Percentiles rank a stretch among this genome's conserved stretches.
Conservation (phyloP, 2,888 invertebrate genomes). For the Campopleginae sp. region DNA sequence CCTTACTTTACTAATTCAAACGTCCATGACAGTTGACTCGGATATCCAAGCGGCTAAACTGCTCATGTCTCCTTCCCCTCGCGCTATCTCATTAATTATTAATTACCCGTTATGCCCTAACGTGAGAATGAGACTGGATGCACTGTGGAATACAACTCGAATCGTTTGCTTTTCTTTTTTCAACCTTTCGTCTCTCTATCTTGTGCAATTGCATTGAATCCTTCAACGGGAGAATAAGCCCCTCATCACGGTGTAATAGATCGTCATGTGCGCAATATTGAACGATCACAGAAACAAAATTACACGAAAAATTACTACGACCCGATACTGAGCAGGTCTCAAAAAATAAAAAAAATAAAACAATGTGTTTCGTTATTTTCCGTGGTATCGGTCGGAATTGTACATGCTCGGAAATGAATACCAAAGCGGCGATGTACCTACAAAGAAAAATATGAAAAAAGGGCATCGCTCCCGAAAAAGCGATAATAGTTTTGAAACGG, state of each 20-base stretch:
- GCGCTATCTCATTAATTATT: constrained; percentile 76
- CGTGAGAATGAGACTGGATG: constrained; percentile 74
- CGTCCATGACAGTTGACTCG: constrained; percentile 2
- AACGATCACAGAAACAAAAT: neutral
- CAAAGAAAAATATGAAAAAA: constrained; percentile 27
- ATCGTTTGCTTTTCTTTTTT: constrained; percentile 59
- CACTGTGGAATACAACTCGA: constrained; percentile 70
- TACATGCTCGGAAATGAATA: constrained; percentile 3
- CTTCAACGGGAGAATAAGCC: too few relatives aligned
- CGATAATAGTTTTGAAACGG: constrained; percentile 77
- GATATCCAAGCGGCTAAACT: neutral
- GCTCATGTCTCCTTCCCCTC: constrained; percentile 8
- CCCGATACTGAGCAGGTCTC: neutral
- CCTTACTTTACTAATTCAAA: constrained; percentile 35
- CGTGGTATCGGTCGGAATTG: constrained; percentile 10
- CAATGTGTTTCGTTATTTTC: neutral
- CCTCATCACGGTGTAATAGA: too few relatives aligned
- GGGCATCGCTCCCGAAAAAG: constrained; percentile 68
- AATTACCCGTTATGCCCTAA: constrained; percentile 77
- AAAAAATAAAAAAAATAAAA: neutral
- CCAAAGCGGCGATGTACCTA: neutral
- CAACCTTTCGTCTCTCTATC: neutral
- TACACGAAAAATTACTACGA: neutral
- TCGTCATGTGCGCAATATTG: neutral
- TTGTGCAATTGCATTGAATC: neutral